Percentiles rank a stretch among this genome's conserved stretches.
Evolutionary conservation across 2,797 vertebrate species (phyloP).

Genomic region (Protonibea diacanthus): DNA sequence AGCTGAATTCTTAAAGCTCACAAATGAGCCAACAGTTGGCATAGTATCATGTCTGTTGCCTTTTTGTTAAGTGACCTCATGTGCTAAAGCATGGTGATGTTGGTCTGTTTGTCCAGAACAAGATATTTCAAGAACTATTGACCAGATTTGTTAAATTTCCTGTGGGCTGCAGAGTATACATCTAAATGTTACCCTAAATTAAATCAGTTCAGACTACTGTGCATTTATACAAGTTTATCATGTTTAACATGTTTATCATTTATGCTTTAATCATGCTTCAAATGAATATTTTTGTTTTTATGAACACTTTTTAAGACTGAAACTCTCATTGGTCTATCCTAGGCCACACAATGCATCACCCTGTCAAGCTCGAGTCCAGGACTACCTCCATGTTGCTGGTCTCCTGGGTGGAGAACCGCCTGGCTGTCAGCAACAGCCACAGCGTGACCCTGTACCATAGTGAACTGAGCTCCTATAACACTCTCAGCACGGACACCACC

Average conservation of each 20-base stretch:
- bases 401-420: conserved; percentile 64
- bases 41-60: too few species aligned
- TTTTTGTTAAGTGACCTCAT: too few species aligned
- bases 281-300: neutral
- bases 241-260: neutral
- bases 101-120: too few species aligned
- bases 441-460: conserved; percentile 58
- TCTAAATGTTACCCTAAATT: too few species aligned
- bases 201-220: too few species aligned
- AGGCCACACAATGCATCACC: conserved; percentile 71
- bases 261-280: neutral
- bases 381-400: conserved; percentile 64
- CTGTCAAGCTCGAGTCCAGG: conserved; percentile 68
- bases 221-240: neutral
- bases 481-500: conserved; percentile 28
- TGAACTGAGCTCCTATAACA: conserved; percentile 42
- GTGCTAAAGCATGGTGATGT: too few species aligned
- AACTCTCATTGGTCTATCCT: neutral
- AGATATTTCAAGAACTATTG: too few species aligned
- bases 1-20: too few species aligned
- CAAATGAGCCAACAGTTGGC: too few species aligned
- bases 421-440: conserved; percentile 2
- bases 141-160: too few species aligned
- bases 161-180: too few species aligned
- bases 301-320: neutral